A percentile compares a stretch with the other conserved stretches of the same genome.
Evolutionary conservation across 2,797 vertebrate genomes (phyloP).

Genomic region (Phoeniculus purpureus): DNA sequence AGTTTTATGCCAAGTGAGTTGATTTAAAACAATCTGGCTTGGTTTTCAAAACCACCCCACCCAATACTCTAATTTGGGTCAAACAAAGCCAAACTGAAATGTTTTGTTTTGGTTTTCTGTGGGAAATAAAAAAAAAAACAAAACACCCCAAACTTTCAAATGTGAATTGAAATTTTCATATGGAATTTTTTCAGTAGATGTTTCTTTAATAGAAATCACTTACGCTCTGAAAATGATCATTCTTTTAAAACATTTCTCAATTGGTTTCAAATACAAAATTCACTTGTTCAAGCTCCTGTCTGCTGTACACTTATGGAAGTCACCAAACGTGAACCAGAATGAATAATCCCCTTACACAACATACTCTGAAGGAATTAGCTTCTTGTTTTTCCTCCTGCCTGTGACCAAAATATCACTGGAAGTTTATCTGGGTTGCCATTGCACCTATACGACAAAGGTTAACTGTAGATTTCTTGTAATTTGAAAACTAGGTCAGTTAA

Average conservation of each 20-base stretch:
- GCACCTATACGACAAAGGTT: not conserved
- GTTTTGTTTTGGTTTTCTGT: not conserved
- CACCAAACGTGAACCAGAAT: not conserved
- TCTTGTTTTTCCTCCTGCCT: not conserved
- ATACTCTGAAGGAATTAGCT: not conserved
- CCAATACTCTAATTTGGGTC: not conserved
- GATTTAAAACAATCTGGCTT: slow-evolving; percentile 62
- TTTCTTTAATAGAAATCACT: not conserved
- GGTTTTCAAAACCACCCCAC: not conserved
- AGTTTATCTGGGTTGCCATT: not conserved
- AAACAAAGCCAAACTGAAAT: slow-evolving; percentile 19
- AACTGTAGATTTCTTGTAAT: not conserved
- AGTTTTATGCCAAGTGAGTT: slow-evolving; percentile 38
- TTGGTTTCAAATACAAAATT: not conserved
- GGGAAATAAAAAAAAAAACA: not conserved
- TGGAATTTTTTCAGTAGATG: not conserved
- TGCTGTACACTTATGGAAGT: not conserved
- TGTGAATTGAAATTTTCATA: not conserved
- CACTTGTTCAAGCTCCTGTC: not conserved
- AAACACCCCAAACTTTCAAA: not conserved
- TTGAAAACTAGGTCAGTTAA: slow-evolving; percentile 40
- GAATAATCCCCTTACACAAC: not conserved
- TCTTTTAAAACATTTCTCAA: not conserved
- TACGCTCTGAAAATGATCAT: not conserved
- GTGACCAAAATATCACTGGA: not conserved